Base-by-base conservation (phyloP, 1,140 invertebrate species). In the Alviniconcha marisindica region DNA sequence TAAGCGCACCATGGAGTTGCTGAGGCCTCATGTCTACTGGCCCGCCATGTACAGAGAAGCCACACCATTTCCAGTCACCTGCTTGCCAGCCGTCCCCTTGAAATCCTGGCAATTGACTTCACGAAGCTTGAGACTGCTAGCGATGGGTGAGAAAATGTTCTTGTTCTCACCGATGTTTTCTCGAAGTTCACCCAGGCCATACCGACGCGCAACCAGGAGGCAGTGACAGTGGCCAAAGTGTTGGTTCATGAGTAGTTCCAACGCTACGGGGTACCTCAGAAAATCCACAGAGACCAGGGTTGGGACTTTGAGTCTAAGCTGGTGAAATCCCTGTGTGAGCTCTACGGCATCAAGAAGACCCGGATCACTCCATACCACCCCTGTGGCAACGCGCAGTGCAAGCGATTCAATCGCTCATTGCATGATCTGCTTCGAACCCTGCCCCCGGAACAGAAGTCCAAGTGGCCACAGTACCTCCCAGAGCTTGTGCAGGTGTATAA, bases 241-340 rank as follows among this genome's bases (percentile, higher is more conserved):
- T 73, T 87, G 48, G 82, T 87, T 7, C 69, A 85, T 10, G 78
- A 89, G 21, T 88, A 84, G 84, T 85, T 87, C 73, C 36, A 78
- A 12, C 38, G 48, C 38, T 85, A 81, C 54, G 86, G 86, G 15
- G 80, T 83, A 15, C 83, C 84, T 7, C 31, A 79, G 44, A 14
- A 84, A 33, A 79, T 87, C 21, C 87, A 88, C 81, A 85, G 83
- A n/a, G 85, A 88, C 74, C 82, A 85, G 66, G 85, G 87, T 1
- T 63, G 84, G 28, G 78, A 76, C 36, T 87, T 88, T 81, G 84
- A 82, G 69, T 81, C 56, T n/a, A 63, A 73, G 48, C 42, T 85
- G 2, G 60, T 87, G 18, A n/a, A 60, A 38, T 63, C 83, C 24
- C 31, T 87, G n/a, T 87, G 85, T 54, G 38, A 73, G 24, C 15